Evolutionary conservation across 2,888 invertebrate genomes (phyloP).

Genomic region (Ptychoptera contaminata): DNA sequence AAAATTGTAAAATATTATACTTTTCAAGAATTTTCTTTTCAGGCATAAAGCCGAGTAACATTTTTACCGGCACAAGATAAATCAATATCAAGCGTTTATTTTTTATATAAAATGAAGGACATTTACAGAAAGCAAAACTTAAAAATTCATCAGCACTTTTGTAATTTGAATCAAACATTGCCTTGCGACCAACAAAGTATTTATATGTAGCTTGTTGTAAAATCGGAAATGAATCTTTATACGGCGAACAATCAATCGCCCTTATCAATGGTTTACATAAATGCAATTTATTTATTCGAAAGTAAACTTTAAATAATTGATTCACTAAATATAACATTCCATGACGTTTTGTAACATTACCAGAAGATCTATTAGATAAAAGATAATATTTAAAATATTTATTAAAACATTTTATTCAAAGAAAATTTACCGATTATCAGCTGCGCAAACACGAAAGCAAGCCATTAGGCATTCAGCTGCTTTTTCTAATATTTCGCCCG

Average conservation of each 20-base stretch:
- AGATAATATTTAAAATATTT: background rate
- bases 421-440: conserved; percentile 54
- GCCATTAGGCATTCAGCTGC: conserved; percentile 87
- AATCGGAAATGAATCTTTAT: conserved; percentile 77
- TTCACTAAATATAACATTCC: conserved; percentile 95
- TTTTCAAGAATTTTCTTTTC: conserved; percentile 62
- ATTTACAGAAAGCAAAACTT: conserved; percentile 83
- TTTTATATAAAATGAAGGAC: conserved; percentile 60
- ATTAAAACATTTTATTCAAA: background rate
- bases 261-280: conserved; percentile 87
- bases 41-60: conserved; percentile 94
- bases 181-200: conserved; percentile 92
- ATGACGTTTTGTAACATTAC: conserved; percentile 83
- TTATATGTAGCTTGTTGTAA: conserved; percentile 93
- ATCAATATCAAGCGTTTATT: conserved; percentile 87
- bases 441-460: conserved; percentile 88
- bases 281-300: conserved; percentile 78
- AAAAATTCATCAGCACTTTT: conserved; percentile 83
- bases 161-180: conserved; percentile 97
- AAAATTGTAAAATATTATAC: conserved; percentile 81
- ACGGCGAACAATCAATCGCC: conserved; percentile 85
- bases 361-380: conserved; percentile 40
- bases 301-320: conserved; percentile 88
- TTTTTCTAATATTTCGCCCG: conserved; percentile 54
- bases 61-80: conserved; percentile 92